Conservation (phyloP, 2,888 invertebrate genomes). For the Meghimatium bilineatum region DNA sequence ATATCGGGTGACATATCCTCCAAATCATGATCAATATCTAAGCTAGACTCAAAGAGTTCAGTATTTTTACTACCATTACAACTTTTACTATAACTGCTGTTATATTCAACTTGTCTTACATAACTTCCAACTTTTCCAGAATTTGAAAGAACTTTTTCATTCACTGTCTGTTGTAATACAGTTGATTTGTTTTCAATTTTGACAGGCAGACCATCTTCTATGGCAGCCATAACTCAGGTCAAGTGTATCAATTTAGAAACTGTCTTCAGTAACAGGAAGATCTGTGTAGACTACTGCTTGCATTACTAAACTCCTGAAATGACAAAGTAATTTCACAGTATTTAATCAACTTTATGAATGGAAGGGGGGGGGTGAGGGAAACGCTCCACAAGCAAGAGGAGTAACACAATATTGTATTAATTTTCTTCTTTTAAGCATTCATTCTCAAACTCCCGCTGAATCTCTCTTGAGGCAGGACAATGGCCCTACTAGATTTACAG, state of each 20-base stretch:
- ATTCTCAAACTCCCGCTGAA: too few relatives aligned
- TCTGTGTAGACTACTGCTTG: not conserved
- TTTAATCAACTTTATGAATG: too few relatives aligned
- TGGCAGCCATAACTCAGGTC: not conserved
- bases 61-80: not conserved
- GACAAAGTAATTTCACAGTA: too few relatives aligned
- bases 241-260: not conserved
- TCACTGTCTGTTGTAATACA: not conserved
- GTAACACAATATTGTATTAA: too few relatives aligned
- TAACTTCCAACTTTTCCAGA: not conserved
- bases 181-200: not conserved
- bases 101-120: not conserved
- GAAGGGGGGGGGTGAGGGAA: too few relatives aligned
- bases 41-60: not conserved
- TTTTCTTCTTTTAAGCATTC: too few relatives aligned
- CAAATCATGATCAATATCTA: not conserved
- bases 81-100: not conserved
- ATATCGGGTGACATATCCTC: constrained; percentile 37
- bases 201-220: constrained; percentile 1
- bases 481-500: too few relatives aligned
- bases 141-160: not conserved
- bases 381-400: not conserved
- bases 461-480: too few relatives aligned
- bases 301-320: not conserved
- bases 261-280: not conserved